Conservation (phyloP, 2,797 vertebrate genomes). For the Cottoperca gobio region DNA sequence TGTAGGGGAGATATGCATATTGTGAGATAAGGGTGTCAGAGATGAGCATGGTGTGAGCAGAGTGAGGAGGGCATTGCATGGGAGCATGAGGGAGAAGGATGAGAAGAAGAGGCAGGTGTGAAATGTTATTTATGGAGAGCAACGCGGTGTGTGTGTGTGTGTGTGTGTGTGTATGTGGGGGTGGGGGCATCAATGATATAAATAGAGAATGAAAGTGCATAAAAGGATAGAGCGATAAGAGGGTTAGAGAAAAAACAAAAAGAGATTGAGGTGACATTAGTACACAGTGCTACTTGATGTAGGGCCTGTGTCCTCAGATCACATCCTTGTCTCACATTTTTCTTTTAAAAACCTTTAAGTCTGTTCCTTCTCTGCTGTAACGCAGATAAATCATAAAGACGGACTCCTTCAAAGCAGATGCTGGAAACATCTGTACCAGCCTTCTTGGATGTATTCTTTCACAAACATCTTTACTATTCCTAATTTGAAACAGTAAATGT, state of each 20-base stretch:
- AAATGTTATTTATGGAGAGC: slow-evolving; percentile 57
- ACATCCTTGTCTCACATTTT: not conserved
- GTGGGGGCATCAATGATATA: slow-evolving; percentile 26
- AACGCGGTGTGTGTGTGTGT: not conserved
- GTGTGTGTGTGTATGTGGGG: not conserved
- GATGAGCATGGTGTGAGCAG: slow-evolving; percentile 2
- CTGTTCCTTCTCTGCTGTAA: slow-evolving; percentile 7
- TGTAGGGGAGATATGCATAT: no score
- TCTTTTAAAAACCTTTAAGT: not conserved
- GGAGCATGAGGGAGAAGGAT: not conserved
- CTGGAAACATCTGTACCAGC: not conserved
- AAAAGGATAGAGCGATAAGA: slow-evolving; percentile 25
- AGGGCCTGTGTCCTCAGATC: not conserved
- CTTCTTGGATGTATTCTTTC: not conserved
- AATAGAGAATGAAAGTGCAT: slow-evolving; percentile 44
- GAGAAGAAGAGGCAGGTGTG: slow-evolving; percentile 41
- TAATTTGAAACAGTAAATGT: slow-evolving; percentile 6
- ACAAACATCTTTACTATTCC: not conserved
- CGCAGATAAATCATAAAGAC: not conserved
- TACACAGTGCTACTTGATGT: not conserved
- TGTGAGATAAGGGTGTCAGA: slow-evolving; percentile 20
- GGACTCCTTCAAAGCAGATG: not conserved
- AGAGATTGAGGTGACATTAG: slow-evolving; percentile 33
- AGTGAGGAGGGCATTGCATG: not conserved
- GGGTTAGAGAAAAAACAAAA: slow-evolving; percentile 14